Base-by-base conservation (phyloP, 2,888 invertebrate genomes). In the Adineta ricciae region DNA sequence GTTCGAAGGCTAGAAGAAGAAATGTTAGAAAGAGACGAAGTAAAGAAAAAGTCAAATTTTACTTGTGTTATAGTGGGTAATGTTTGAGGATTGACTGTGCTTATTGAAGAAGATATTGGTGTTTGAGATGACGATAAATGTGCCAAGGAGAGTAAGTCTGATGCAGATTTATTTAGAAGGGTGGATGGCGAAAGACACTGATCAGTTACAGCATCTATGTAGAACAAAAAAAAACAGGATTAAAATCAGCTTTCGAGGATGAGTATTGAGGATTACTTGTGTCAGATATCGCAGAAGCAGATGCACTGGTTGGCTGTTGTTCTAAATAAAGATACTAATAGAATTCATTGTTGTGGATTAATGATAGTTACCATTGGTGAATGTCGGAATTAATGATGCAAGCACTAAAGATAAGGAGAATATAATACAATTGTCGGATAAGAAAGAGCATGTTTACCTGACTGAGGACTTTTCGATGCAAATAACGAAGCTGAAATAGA, bases 381-480 rank as follows among this genome's bases (percentile, higher is more conserved):
- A 78, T n/a, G 78, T 41, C 41, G 78, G 38, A n/a, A 78, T 78
- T 19, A 78, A 78, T n/a, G 78, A 41, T 41, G 41, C 41, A 2
- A 41, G 24, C 38, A 78, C 78, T 78, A 78, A 41, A 41, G 38
- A 41, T 72, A 4, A 38, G 14, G 41, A 8, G 24, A 16, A 9
- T 41, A 41, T 41, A 19, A 0, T 41, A 41, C 41, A 38, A 8
- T 32, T 36, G 8, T 41, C 11, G 21, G 9, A 78, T 36, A 1
- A 73, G 32, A 3, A 36, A 73, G 3, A 16, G 21, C 16, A 8
- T 73, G 21, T 9, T n/a, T n/a, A 78, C 78, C 78, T 78, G 78
- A 78, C n/a, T 78, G 78, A 14, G 78, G 78, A 78, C 78, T 78
- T 78, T 78, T 78, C 0, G 78, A 38, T 14, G 78, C 78, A 78